Evolutionary conservation across 2,888 invertebrate species (phyloP), one percentile per base, ranked within the genome.

Genomic region (Lomographa bimaculata): DNA sequence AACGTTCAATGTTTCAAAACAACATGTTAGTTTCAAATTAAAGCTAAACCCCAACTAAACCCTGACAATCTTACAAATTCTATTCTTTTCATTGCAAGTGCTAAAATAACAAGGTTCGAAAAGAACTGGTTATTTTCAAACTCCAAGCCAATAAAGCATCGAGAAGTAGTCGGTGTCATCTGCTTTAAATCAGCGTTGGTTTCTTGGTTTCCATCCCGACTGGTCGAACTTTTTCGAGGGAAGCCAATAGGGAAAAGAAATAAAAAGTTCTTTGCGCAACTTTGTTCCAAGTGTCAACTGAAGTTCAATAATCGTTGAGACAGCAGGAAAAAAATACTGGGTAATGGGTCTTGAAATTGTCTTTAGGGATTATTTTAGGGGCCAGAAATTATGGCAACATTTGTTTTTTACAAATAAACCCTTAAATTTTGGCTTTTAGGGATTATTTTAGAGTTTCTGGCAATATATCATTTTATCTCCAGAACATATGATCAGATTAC

Each of bases 221-320:
- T 60, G 58, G 57, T 40, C 41, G 47, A 75, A 76, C 65, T 74
- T 78, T 49, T 45, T 53, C 53, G 53, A 59, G 61, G 54, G 62
- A 68, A 75, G 70, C 71, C 74, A 75, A 76, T 74, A 67, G 69
- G 63, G 56, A 60, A 50, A 58, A 64, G 68, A 70, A 75, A 74
- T 69, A 74, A 76, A 78, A 79, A 30, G 73, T 67, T 71, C 73
- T 37, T 41, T 36, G 54, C 56, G 43, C 47, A 68, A 81, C 70
- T 79, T 73, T 53, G 63, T 56, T 60, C 57, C 32, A 70, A 72
- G 69, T 80, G 76, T 72, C 76, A 76, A 71, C 63, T 50, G 54
- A 70, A 79, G 67, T 79, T 73, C 66, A 63, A 72, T 66, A 71
- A 70, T 71, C 69, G 59, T 58, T 52, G 30, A 48, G 47, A 50